A percentile compares a stretch with the other conserved stretches of the same genome.
Conservation (phyloP, 1,140 invertebrate species). For the Planococcus citri region DNA sequence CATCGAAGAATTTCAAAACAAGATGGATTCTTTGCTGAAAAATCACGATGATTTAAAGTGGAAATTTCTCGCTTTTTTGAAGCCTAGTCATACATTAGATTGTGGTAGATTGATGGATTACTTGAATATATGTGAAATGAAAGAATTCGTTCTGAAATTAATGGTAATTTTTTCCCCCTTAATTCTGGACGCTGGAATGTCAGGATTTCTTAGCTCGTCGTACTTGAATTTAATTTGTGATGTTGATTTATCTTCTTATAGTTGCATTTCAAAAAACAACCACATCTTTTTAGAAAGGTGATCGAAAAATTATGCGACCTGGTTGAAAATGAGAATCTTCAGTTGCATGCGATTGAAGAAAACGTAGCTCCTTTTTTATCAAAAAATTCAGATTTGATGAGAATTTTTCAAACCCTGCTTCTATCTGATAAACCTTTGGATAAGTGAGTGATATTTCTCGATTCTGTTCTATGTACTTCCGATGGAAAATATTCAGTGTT, state of each 20-base stretch:
- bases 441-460: not conserved
- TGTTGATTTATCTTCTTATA: not conserved
- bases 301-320: not conserved
- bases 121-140: not conserved
- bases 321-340: not conserved
- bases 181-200: too few species aligned
- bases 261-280: slow-evolving; percentile 7
- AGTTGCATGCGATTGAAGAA: not conserved
- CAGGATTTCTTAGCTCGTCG: too few species aligned
- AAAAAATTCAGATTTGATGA: not conserved
- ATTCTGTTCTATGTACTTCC: not conserved
- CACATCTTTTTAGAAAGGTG: not conserved
- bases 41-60: not conserved
- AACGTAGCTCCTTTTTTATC: not conserved
- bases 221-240: too few species aligned
- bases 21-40: not conserved
- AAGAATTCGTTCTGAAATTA: slow-evolving; percentile 7
- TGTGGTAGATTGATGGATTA: not conserved
- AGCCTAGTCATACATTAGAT: not conserved
- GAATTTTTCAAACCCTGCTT: not conserved
- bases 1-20: not conserved
- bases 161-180: not conserved
- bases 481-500: not conserved
- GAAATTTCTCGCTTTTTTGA: not conserved
- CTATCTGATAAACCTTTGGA: not conserved